Evolutionary conservation across 2,797 vertebrate genomes (phyloP), one percentile per base, ranked within the genome.

Genomic region (Morelia viridis): DNA sequence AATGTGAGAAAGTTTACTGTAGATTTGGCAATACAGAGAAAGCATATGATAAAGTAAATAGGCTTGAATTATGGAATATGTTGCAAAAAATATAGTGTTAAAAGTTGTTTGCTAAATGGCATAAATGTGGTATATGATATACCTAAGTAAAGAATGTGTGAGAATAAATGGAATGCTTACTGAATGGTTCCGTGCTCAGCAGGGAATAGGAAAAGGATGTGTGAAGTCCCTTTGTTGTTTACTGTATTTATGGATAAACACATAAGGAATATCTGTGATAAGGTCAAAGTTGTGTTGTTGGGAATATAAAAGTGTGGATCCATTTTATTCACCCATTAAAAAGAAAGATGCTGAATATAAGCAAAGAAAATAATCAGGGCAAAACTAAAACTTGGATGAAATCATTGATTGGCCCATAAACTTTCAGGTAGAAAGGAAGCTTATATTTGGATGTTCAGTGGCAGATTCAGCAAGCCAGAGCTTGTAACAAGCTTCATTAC

Each of bases 401-500:
- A 94, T 13, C 53, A 7, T 92, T 93, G 62, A 92, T 57, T 89
- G 64, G 61, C 92, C 93, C 91, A 68, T 58, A 58, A 88, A 93
- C 91, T 92, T 94, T 26, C 85, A 94, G 93, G 94, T 85, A 0
- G 89, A 89, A 93, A 31, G 64, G 9, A 62, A 96, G 87, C n/a
- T 85, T 83, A 88, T 94, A 80, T 87, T 95, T 62, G 91, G 89
- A 60, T 94, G 92, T 93, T 92, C 88, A 95, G 92, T 90, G 86
- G 91, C 64, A 22, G 61, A 88, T 85, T 92, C 35, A 93, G 95
- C 96, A 85, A 97, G 96, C 95, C 94, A 96, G 95, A 95, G 94
- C 96, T 96, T 97, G 96, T 0, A 92, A 92, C 0, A 5, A 93
- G 94, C 94, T 94, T 91, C 95, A 94, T 94, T 35, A 62, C 94